Percentiles rank a stretch among this genome's conserved stretches.
Evolutionary conservation across 2,113 vertebrate genomes (phyloP).

Genomic region (Albula goreensis): DNA sequence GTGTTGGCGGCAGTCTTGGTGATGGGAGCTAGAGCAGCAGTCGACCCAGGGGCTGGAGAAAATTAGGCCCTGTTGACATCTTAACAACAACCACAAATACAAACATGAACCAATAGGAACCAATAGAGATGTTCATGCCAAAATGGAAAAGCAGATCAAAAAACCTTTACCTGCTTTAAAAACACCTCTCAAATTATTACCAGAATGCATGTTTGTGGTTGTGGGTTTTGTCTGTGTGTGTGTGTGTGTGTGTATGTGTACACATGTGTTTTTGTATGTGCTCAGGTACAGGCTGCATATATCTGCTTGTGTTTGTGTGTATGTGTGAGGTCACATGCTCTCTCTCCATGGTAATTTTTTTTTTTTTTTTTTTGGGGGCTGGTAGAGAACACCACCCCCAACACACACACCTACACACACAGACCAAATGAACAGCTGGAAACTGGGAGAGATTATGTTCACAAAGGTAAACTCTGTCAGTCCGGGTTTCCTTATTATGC

Average conservation of each 20-base stretch:
- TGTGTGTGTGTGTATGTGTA: not conserved
- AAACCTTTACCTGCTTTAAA: not conserved
- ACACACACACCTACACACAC: no score
- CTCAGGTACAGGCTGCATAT: not conserved
- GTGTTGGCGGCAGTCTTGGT: conserved; percentile 39
- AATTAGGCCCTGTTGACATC: conserved; percentile 20
- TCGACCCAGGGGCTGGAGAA: not conserved
- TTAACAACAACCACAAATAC: not conserved
- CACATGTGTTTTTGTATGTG: not conserved
- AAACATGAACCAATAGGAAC: not conserved
- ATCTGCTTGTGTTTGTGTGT: not conserved
- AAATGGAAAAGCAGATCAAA: not conserved
- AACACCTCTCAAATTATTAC: not conserved
- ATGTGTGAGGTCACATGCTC: not conserved
- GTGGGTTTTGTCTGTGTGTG: not conserved
- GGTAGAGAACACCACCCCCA: no score
- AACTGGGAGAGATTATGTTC: not conserved
- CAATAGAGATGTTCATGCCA: not conserved
- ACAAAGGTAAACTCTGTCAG: not conserved
- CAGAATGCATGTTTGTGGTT: not conserved
- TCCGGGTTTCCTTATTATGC: not conserved
- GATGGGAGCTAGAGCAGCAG: conserved; percentile 18
- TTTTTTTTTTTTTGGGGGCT: no score
- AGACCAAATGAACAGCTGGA: not conserved
- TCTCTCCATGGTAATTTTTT: not conserved